A percentile compares a stretch with the other conserved stretches of the same genome.
Conservation (phyloP, 1,140 invertebrate species). For the Theocolax elegans region DNA sequence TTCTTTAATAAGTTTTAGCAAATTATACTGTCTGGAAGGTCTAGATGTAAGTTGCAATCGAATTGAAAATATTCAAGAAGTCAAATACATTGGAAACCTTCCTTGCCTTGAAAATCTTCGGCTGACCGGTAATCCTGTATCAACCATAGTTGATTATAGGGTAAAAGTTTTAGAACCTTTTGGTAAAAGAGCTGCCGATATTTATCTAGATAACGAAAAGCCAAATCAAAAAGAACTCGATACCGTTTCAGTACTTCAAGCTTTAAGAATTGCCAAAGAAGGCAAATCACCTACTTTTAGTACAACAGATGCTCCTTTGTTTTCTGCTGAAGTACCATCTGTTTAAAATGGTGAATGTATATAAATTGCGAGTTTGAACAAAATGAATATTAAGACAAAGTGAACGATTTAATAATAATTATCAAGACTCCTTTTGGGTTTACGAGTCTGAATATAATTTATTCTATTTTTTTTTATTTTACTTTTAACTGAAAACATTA, state of each 20-base stretch:
- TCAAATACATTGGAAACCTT: slow-evolving; percentile 81
- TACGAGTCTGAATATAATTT: slow-evolving; percentile 3
- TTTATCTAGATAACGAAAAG: slow-evolving; percentile 88
- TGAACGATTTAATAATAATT: background rate
- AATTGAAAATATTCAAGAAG: slow-evolving; percentile 83
- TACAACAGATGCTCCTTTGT: slow-evolving; percentile 58
- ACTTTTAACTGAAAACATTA: background rate
- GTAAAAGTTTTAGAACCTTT: slow-evolving; percentile 89
- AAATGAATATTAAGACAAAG: background rate
- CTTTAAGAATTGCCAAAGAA: slow-evolving; percentile 78
- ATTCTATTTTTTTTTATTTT: slow-evolving; percentile 1
- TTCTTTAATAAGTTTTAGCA: slow-evolving; percentile 80
- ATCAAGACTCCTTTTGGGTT: slow-evolving; percentile 8
- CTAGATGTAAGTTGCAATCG: slow-evolving; percentile 89
- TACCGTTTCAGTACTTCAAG: slow-evolving; percentile 88
- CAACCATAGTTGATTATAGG: slow-evolving; percentile 88
- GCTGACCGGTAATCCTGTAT: slow-evolving; percentile 90
- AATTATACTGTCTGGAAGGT: slow-evolving; percentile 85
- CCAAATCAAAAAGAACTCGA: slow-evolving; percentile 90
- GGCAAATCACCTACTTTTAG: slow-evolving; percentile 67
- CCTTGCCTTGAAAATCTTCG: slow-evolving; percentile 88
- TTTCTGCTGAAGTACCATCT: slow-evolving; percentile 62
- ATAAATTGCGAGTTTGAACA: background rate
- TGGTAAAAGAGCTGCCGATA: slow-evolving; percentile 78
- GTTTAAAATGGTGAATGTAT: background rate